These are phyloP conservation scores for Telmatochromis brichardi DNA, from an alignment of 2,113 vertebrate species.

Conservation along the genomic window DNA sequence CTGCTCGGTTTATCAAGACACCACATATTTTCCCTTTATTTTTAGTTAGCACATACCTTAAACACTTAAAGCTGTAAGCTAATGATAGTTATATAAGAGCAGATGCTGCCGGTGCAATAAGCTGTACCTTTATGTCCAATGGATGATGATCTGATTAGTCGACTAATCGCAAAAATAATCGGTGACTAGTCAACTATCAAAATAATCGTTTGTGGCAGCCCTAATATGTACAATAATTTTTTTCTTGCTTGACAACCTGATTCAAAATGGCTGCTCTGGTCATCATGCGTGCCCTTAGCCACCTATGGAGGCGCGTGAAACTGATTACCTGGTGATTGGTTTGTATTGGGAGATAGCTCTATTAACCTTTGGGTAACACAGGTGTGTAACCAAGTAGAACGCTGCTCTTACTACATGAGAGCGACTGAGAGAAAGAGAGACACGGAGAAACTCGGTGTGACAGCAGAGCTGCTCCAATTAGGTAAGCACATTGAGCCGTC, in stretches of 20 bases:
- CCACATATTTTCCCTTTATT: too few relatives aligned
- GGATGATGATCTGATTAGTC: too few relatives aligned
- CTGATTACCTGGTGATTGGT: conserved; percentile 61
- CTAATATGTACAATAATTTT: not conserved
- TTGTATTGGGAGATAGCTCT: conserved; percentile 53
- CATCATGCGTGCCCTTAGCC: conserved; percentile 26
- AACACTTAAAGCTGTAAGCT: too few relatives aligned
- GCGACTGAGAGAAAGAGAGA: conserved; percentile 10
- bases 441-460: conserved; percentile 34
- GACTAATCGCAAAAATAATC: too few relatives aligned
- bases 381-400: conserved; percentile 41
- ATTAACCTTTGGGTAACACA: conserved; percentile 66
- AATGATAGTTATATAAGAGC: too few relatives aligned
- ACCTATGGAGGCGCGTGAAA: conserved; percentile 40
- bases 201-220: too few relatives aligned
- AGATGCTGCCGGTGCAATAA: too few relatives aligned
- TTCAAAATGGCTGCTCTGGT: conserved; percentile 23
- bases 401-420: not conserved
- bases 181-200: too few relatives aligned
- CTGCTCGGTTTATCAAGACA: too few relatives aligned
- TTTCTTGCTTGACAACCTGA: not conserved
- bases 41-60: too few relatives aligned
- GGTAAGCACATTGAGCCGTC: conserved; percentile 68
- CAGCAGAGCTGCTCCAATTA: conserved; percentile 65
- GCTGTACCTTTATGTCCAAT: fast-evolving